Percentiles rank a stretch among this genome's conserved stretches.
phyloP scores from a whole-genome alignment of 1,140 invertebrate genomes.

The Hylaeus volcanicus region DNA sequence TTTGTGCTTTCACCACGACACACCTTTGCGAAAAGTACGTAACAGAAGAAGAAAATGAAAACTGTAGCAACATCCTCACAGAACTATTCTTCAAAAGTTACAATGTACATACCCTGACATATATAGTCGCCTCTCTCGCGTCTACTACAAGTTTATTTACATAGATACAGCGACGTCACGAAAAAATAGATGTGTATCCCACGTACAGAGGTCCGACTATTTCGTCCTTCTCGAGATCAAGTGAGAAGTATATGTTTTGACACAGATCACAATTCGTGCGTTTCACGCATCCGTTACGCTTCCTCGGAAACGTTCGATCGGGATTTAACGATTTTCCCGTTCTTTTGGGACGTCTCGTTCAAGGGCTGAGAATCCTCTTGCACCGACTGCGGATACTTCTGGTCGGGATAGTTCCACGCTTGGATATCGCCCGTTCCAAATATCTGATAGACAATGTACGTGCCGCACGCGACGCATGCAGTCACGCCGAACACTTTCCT shows the following conservation, averaged over 20 bases:
- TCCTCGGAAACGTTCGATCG: conserved; percentile 39
- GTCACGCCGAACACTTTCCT: conserved; percentile 86
- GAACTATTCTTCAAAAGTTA: conserved; percentile 45
- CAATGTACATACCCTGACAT: conserved; percentile 43
- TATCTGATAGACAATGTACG: conserved; percentile 86
- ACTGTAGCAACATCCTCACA: conserved; percentile 18
- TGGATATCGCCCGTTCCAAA: conserved; percentile 85
- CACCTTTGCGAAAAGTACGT: background rate
- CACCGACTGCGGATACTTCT: conserved; percentile 73
- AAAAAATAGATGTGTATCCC: conserved; percentile 49
- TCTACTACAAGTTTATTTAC: conserved; percentile 52
- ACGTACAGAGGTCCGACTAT: background rate
- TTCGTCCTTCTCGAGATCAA: background rate
- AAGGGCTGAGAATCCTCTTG: conserved; percentile 75
- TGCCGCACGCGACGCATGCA: conserved; percentile 83
- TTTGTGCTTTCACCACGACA: conserved; percentile 41
- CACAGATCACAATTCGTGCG: background rate
- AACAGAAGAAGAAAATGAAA: background rate
- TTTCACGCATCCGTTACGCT: conserved; percentile 21
- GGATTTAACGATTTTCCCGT: conserved; percentile 63
- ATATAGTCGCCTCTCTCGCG: conserved; percentile 32
- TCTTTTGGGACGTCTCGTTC: conserved; percentile 70
- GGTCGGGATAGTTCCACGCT: conserved; percentile 82
- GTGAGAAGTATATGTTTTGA: background rate
- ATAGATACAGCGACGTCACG: conserved; percentile 37